phyloP scores from a whole-genome alignment of 2,113 vertebrate genomes.

The Prionailurus viverrinus region DNA sequence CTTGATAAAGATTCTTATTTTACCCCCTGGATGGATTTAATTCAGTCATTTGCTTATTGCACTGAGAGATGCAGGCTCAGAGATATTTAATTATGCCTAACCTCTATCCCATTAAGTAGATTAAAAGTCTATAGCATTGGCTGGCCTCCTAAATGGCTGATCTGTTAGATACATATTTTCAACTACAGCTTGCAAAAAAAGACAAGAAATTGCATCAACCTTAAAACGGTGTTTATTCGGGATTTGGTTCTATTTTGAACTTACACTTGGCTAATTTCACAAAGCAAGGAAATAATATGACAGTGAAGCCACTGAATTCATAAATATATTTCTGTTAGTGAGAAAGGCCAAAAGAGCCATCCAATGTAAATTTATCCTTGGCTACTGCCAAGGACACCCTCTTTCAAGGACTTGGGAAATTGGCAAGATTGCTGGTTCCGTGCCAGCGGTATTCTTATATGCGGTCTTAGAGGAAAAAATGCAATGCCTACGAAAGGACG shows the following conservation, averaged over 20 bases:
- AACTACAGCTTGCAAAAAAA: constrained; percentile 80
- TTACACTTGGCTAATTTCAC: constrained; percentile 84
- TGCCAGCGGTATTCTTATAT: constrained; percentile 59
- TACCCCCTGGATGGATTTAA: constrained; percentile 66
- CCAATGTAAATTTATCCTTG: constrained; percentile 74
- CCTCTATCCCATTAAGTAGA: constrained; percentile 85
- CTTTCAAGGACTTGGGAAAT: constrained; percentile 71
- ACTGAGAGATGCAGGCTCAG: constrained; percentile 77
- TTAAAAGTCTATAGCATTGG: constrained; percentile 83
- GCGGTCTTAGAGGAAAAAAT: background rate
- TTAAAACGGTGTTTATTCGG: constrained; percentile 84
- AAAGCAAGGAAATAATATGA: constrained; percentile 71
- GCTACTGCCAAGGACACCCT: background rate
- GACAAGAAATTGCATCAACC: constrained; percentile 80
- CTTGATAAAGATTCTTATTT: constrained; percentile 74
- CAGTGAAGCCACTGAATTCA: constrained; percentile 62
- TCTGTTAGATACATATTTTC: constrained; percentile 80
- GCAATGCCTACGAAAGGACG: background rate
- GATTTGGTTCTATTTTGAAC: constrained; percentile 86
- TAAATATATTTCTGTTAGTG: constrained; percentile 70
- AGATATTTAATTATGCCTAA: constrained; percentile 86
- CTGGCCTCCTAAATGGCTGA: constrained; percentile 71
- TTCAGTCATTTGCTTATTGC: constrained; percentile 74
- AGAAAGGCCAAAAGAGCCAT: constrained; percentile 68
- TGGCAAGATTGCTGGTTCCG: constrained; percentile 55